Conservation (phyloP, 2,113 vertebrate genomes). For the Cephalopterus ornatus region DNA sequence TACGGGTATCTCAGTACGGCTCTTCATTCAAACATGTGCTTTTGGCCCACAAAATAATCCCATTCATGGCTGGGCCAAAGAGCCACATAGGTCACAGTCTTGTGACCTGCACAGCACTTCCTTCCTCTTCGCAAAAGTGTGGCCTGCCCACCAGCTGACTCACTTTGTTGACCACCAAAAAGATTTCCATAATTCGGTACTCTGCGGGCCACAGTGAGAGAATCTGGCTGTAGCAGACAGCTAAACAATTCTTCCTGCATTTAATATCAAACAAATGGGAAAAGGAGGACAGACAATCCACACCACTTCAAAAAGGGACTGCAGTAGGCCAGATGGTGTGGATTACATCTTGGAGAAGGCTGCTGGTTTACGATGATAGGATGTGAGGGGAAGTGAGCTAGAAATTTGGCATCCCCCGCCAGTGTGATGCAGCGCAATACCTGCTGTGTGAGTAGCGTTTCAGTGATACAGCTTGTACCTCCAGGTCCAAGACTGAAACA, state of each 20-base stretch:
- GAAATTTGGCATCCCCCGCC: neutral
- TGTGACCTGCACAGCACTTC: neutral
- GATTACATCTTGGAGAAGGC: neutral
- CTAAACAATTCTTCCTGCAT: neutral
- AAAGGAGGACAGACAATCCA: neutral
- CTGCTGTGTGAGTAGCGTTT: neutral
- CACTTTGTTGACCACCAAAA: neutral
- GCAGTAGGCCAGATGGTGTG: neutral
- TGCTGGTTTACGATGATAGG: neutral
- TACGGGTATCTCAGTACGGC: neutral
- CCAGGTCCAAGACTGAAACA: neutral
- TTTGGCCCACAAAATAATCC: neutral
- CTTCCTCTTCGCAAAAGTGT: neutral
- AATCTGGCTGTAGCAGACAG: neutral
- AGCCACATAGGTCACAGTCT: neutral
- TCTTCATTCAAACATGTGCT: neutral
- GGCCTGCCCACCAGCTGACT: neutral
- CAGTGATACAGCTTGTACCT: neutral
- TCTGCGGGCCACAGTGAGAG: neutral
- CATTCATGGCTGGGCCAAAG: neutral
- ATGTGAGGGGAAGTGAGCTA: neutral
- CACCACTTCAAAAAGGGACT: conserved; percentile 36
- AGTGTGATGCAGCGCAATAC: neutral
- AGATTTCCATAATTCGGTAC: neutral
- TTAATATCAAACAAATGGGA: conserved; percentile 40